These are phyloP conservation scores for Spizella passerina DNA, from an alignment of 2,797 vertebrate genomes.

Conservation along the genomic window DNA sequence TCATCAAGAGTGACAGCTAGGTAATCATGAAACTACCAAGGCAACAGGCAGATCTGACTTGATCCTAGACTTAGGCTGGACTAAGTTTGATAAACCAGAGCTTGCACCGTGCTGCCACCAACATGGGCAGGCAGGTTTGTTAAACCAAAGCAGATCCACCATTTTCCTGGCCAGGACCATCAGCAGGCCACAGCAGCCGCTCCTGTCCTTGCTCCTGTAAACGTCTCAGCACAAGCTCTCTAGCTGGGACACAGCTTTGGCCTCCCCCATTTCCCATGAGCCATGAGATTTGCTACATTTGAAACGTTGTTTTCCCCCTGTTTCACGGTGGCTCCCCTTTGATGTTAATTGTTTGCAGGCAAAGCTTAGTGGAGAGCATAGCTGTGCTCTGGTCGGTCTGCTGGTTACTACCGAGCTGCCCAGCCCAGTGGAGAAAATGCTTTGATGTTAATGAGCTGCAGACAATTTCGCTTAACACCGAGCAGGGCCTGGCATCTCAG, in stretches of 20 bases:
- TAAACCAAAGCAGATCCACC: background rate
- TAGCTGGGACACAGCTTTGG: background rate
- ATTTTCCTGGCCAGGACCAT: background rate
- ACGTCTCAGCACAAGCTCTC: background rate
- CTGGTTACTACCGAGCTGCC: slow-evolving; percentile 15
- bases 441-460: slow-evolving; percentile 66
- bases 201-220: background rate
- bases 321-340: slow-evolving; percentile 35
- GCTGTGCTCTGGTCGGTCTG: background rate
- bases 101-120: background rate
- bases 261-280: background rate
- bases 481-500: background rate
- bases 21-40: background rate
- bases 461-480: slow-evolving; percentile 22
- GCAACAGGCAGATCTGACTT: background rate
- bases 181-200: background rate
- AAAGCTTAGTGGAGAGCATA: background rate
- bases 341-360: slow-evolving; percentile 60
- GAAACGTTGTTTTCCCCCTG: background rate
- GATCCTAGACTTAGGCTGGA: background rate
- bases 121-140: background rate
- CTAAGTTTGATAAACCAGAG: background rate
- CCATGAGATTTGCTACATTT: background rate
- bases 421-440: slow-evolving; percentile 27
- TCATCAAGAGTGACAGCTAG: background rate